A percentile compares a stretch with the other conserved stretches of the same genome.
Conservation (phyloP, 2,113 vertebrate species). For the Fregata magnificens region DNA sequence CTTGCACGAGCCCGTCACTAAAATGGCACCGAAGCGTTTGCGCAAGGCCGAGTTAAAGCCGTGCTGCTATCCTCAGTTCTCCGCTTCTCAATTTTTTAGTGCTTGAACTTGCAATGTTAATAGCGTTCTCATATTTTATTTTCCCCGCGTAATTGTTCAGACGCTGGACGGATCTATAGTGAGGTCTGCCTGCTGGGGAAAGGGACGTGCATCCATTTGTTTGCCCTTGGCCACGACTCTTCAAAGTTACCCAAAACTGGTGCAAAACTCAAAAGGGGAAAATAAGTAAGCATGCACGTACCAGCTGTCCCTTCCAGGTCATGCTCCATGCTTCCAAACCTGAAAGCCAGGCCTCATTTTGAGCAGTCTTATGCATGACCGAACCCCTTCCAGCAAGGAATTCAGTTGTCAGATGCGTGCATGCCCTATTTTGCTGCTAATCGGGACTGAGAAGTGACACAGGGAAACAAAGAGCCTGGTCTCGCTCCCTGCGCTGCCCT, state of each 20-base stretch:
- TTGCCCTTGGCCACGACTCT: neutral
- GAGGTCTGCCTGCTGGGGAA: neutral
- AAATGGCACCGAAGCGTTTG: neutral
- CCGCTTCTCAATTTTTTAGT: accelerated
- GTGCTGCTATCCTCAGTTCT: accelerated
- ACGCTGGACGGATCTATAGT: neutral
- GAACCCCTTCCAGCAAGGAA: slow-evolving; percentile 37
- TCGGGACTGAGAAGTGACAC: neutral
- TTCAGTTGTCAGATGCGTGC: slow-evolving; percentile 1
- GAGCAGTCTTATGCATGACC: slow-evolving; percentile 38
- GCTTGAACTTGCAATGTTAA: too few relatives aligned
- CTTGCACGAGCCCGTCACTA: neutral
- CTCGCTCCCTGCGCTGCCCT: neutral
- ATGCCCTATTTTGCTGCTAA: slow-evolving; percentile 36
- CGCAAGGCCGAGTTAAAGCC: neutral
- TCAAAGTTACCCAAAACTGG: neutral
- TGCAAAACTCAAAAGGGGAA: neutral
- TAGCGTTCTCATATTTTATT: accelerated
- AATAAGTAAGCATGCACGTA: neutral
- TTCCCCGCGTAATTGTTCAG: accelerated
- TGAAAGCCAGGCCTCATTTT: slow-evolving; percentile 44
- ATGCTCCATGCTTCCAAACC: neutral
- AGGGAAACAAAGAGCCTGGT: neutral
- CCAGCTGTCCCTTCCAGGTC: slow-evolving; percentile 44
- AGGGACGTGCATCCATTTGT: accelerated